Base-by-base conservation (phyloP, 2,113 vertebrate species). In the Nothocercus nigrocapillus region DNA sequence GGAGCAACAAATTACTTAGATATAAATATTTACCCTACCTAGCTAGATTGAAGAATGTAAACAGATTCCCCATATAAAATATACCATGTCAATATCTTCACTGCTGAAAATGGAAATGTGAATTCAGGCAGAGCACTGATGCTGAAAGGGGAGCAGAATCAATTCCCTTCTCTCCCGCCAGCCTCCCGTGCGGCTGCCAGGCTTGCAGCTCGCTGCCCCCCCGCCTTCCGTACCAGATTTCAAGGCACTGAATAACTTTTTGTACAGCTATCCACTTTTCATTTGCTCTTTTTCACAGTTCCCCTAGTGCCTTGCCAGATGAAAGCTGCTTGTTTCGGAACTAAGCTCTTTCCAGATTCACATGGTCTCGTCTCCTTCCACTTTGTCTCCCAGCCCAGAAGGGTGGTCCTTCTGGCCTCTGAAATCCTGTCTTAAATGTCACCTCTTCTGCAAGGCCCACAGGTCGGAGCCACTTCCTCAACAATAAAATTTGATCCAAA, bases 41-140 rank as follows among this genome's bases (percentile, higher is more conserved):
- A 93, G 63, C 51, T 70, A 89, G 73, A 72, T 28, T 76, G 82
- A 94, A 82, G 45, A 92, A 89, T 30, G 84, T 61, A 94, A 97
- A 90, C 72, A 90, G 62, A 89, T 83, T 90, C 66, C 72, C 85
- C 20, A 28, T 25, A 70, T 76, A 88, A 68, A 87, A 94, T 47
- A 49, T 61, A 93, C 58, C 83, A 94, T 94, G 59, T 89, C 95
- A 94, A 16, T 95, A 96, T 79, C 83, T 86, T 96, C 82, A 88
- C 74, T 61, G 61, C 90, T 91, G 58, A 40, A 95, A 88, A 85
- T 90, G 62, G 88, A 96, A 92, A 94, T 38, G 36, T 95, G 95
- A 96, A 95, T 70, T 94, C 84, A 78, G 80, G 44, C 81, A 74
- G 77, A 82, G 66, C 72, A 91, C 67, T 78, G 87, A 92, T 83